Percentiles rank a stretch among this genome's conserved stretches.
These are phyloP conservation scores for Steromphala cineraria DNA, from an alignment of 2,888 invertebrate genomes.

Conservation along the genomic window DNA sequence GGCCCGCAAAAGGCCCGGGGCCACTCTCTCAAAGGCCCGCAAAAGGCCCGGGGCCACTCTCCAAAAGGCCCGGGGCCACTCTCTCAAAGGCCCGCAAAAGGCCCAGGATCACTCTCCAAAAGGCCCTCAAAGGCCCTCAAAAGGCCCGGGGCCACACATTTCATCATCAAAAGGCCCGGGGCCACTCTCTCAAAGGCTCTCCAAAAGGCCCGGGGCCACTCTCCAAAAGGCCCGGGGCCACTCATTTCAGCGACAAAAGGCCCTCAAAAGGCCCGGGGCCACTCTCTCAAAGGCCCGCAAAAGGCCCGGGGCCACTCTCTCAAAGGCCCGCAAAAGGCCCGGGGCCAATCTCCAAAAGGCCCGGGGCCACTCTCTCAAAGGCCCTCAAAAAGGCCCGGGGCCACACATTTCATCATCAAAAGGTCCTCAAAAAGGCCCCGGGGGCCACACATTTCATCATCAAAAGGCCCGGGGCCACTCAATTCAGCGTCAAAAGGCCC, in stretches of 20 bases:
- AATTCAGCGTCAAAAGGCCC: too few species aligned
- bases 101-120: neutral
- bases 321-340: neutral
- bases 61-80: neutral
- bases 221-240: neutral
- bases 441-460: neutral
- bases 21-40: neutral
- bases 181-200: neutral
- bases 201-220: neutral
- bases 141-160: neutral
- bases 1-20: neutral
- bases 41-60: too few species aligned
- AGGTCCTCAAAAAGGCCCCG: neutral
- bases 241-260: constrained; percentile 32
- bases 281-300: neutral
- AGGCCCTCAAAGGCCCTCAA: constrained; percentile 10
- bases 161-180: neutral
- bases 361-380: constrained; percentile 10
- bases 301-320: neutral
- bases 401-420: constrained; percentile 32
- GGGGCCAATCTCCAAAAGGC: neutral
- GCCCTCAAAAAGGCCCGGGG: neutral
- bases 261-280: neutral
- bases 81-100: constrained; percentile 15
- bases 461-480: neutral